These are phyloP conservation scores for Invenusta paracnida DNA, from an alignment of 2,888 invertebrate genomes.

Conservation along the genomic window DNA sequence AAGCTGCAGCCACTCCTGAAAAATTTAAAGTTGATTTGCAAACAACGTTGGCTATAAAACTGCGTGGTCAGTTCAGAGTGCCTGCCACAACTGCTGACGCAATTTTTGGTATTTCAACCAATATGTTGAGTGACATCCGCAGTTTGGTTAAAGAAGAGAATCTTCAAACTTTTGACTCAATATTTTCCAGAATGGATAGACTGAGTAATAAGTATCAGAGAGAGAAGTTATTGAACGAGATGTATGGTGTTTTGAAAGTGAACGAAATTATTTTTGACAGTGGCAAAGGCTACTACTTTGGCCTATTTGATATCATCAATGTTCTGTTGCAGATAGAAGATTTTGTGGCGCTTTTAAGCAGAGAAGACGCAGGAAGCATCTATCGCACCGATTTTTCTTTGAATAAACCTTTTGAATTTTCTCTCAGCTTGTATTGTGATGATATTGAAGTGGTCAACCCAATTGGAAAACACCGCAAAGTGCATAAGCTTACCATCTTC, in stretches of 20 bases:
- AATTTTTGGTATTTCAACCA: not conserved
- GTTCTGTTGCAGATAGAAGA: not conserved
- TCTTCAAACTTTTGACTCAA: not conserved
- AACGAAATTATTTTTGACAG: not conserved
- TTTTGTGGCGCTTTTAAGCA: not conserved
- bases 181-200: not conserved
- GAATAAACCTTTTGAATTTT: not conserved
- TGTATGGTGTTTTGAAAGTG: not conserved
- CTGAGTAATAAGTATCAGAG: not conserved
- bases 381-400: not conserved
- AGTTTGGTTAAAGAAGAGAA: not conserved
- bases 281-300: not conserved
- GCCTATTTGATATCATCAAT: not conserved
- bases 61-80: not conserved
- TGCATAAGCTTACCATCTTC: not conserved
- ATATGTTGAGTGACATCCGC: not conserved
- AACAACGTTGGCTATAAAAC: slow-evolving; percentile 1
- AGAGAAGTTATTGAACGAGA: not conserved
- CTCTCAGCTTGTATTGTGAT: not conserved
- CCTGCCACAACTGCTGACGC: not conserved
- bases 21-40: not conserved
- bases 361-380: not conserved
- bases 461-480: not conserved
- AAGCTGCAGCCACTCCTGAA: not conserved
- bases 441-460: not conserved